phyloP scores from a whole-genome alignment of 2,797 vertebrate species.

The Argyrosomus regius region DNA sequence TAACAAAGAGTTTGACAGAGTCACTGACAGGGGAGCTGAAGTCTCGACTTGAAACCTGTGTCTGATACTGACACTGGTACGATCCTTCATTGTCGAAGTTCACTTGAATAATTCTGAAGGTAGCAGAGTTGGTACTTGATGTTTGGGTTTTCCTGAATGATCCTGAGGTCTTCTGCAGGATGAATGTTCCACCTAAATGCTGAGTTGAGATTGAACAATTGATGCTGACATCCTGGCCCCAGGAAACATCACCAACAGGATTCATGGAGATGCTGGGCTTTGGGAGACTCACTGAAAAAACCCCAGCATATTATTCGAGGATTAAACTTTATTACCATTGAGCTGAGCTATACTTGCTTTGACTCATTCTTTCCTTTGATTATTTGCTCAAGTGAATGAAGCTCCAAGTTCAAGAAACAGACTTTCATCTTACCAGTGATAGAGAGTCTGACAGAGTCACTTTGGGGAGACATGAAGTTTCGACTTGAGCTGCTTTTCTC shows the following conservation, averaged over 20 bases:
- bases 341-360: too few species aligned
- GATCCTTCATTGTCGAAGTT: conserved; percentile 1
- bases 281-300: background rate
- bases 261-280: conserved; percentile 10
- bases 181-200: background rate
- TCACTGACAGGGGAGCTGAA: background rate
- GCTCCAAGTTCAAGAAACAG: too few species aligned
- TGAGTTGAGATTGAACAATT: background rate
- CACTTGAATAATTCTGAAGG: background rate
- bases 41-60: accelerated
- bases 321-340: too few species aligned
- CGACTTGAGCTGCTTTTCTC: too few species aligned
- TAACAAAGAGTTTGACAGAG: conserved; percentile 11
- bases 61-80: conserved; percentile 34
- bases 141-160: background rate
- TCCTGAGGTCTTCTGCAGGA: background rate
- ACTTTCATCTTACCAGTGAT: too few species aligned
- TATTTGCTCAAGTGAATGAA: too few species aligned
- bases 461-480: too few species aligned
- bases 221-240: background rate
- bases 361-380: too few species aligned
- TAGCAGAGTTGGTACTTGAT: background rate
- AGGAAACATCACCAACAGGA: background rate
- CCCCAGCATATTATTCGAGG: too few species aligned
- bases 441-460: too few species aligned